Evolutionary conservation across 2,888 invertebrate genomes (phyloP), one percentile per base, ranked within the genome.

Genomic region (Amorpha juglandis): DNA sequence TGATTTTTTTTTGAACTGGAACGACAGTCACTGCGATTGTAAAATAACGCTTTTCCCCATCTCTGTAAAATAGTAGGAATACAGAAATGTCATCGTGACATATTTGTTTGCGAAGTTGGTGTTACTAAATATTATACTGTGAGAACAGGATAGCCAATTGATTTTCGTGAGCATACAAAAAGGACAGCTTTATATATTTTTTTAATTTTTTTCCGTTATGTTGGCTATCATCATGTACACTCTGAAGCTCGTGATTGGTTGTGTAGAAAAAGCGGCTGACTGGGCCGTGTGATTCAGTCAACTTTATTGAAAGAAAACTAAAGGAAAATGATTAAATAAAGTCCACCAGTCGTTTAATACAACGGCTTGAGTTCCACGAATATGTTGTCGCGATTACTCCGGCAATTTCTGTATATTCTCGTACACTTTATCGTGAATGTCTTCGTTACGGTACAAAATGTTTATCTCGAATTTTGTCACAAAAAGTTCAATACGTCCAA

Each of bases 401-500:
- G 92, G 68, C 83, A 88, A 72, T 77, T 89, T 75, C 76, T 93
- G 66, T 90, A 88, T 84, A 80, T 76, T 68, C 70, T 92, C 65
- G 76, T 91, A 73, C 93, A 93, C 85, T 89, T 88, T 67, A 78
- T 88, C 71, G 80, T 91, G 74, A 87, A 83, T 79, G 73, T 92
- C 90, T 89, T 92, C 89, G 90, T 92, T 91, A 89, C 90, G 84
- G 79, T 88, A 75, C 86, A 88, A 78, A 90, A 90, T 90, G 86
- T 87, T 88, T 90, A 86, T 82, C 79, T 82, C 75, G 81, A 78
- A 81, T 84, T 86, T 77, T 79, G 80, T 79, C 74, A 74, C 70
- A 83, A 81, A 83, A 86, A 83, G 71, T 76, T 70, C 69, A 75
- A 70, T 74, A 79, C 77, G 71, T 70, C 77, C 64, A 72, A 77